Evolutionary conservation across 2,797 vertebrate genomes (phyloP), one percentile per base, ranked within the genome.

Genomic region (Bovichtus variegatus): DNA sequence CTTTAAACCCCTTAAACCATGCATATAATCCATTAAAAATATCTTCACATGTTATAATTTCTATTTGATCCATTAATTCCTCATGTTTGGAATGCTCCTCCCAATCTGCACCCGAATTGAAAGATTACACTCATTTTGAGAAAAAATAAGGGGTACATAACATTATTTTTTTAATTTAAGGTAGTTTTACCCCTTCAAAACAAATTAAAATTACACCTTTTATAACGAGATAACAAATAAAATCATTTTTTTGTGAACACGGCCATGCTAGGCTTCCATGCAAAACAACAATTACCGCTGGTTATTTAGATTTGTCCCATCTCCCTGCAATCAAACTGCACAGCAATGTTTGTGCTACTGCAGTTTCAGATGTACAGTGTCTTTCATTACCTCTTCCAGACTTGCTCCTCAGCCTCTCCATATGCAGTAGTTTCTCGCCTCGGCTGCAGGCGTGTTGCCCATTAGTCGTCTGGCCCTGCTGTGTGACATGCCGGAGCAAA

Each of bases 381-480:
- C 21, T 46, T 5, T 62, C 4, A 31, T 50, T 8, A 27, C 10
- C 6, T 63, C 18, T 29, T 11, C 40, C 31, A 51, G 27, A 31
- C 50, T 21, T 18, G 9, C 11, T 62, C 50, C 27, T 81, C 70
- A 27, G 38, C 23, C 43, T 71, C 71, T 82, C 75, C 63, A 67
- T 83, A 60, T 73, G 55, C 54, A 29, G 44, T 7, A 2, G 5
- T 60, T 65, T 64, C 46, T 8, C 13, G 4, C 23, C n/a, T 47
- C 34, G 27, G 38, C 63, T 58, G 44, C 65, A 38, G 51, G 47
- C 49, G 31, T 5, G 23, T 73, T 41, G 55, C 67, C 38, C 76
- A 89, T 93, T 90, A 91, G 40, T 34, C 2, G 0, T 54, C 46
- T 16, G 29, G 29, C 50, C 54, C 49, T 2, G 61, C 64, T 23